Evolutionary conservation across 2,797 vertebrate genomes (phyloP), one percentile per base, ranked within the genome.

Genomic region (Glossophaga mutica): DNA sequence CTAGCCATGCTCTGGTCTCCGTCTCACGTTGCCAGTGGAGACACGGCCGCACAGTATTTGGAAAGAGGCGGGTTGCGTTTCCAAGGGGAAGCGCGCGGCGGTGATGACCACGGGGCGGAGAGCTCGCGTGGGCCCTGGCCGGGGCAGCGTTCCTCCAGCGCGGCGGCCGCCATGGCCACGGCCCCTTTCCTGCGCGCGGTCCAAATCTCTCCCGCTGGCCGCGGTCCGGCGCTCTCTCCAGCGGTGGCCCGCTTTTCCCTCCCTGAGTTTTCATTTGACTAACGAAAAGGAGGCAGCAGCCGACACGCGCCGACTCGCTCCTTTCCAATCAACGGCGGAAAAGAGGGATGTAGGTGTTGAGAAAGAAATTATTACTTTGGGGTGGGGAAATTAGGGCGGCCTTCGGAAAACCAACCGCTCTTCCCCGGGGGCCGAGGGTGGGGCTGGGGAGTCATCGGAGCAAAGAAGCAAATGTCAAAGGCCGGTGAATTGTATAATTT

Each of bases 341-440:
- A 82, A 52, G 48, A 6, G 12, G 19, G 44, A 7, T 1, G 16
- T 3, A 39, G 44, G 44, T 8, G 26, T 3, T 3, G 70, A 29
- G 37, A 52, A 55, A 11, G 26, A 3, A 6, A 0, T 34, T 42
- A 5, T 52, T n/a, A n/a, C 52, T n/a, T 26, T 2, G 32, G 70
- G 74, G 1, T 9, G 18, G 57, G 24, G n/a, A n/a, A 5, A 8
- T 5, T 8, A 9, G 6, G 7, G 18, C 1, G 0, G 52, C 11
- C 21, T 83, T 26, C 6, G 34, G 29, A 44, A 70, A 83, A 26
- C 68, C 44, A 26, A 37, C 4, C 32, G 65, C 50, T 87, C 67
- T 48, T 29, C 62, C 71, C n/a, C 37, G 22, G 9, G 74, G 76
- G n/a, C 4, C 1, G 21, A 7, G 79, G 57, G 19, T 4, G 48